Evolutionary conservation across 1,140 invertebrate genomes (phyloP), one percentile per base, ranked within the genome.

Genomic region (Aphelenchoides fujianensis): DNA sequence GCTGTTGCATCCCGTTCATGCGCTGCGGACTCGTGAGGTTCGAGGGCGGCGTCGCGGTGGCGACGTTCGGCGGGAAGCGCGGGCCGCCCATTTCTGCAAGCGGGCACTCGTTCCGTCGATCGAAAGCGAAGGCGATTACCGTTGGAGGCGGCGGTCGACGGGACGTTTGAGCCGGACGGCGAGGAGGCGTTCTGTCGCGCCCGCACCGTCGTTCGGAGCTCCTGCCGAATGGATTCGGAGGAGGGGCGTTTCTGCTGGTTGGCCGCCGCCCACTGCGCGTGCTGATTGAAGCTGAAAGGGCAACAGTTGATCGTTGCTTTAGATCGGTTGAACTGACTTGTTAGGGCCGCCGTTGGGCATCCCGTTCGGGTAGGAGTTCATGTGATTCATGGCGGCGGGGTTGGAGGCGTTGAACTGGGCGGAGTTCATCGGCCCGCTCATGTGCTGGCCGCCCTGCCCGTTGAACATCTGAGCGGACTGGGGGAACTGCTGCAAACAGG

Each of bases 381-480:
- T 16, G 23, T 48, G 41, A 48, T 48, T 48, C 41, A 48, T 48
- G 12, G 41, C 12, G 23, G 41, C 41, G 23, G 41, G 41, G 23
- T 48, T 48, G 23, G 41, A 48, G n/a, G n/a, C n/a, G n/a, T n/a
- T n/a, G 41, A 48, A 48, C 34, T 59, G 55, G 19, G 5, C 23
- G n/a, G n/a, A n/a, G 7, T 5, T 23, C 55, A 59, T 59, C 19
- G 5, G 55, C 23, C 19, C 5, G 23, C 34, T 59, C 23, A 59
- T 7, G 55, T 5, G 55, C 55, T 5, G 55, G 5, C 55, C 19
- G 5, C 23, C 12, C 34, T 59, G 55, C 7, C 34, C 5, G 55
- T 59, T 59, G 55, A 7, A 59, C 55, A 59, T 59, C 34, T 59
- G 55, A 59, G 5, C 19, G 23, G 55, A 23, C 23, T 59, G 55